Evolutionary conservation across 1,140 invertebrate genomes (phyloP), one percentile per base, ranked within the genome.

Genomic region (Ladona fulva): DNA sequence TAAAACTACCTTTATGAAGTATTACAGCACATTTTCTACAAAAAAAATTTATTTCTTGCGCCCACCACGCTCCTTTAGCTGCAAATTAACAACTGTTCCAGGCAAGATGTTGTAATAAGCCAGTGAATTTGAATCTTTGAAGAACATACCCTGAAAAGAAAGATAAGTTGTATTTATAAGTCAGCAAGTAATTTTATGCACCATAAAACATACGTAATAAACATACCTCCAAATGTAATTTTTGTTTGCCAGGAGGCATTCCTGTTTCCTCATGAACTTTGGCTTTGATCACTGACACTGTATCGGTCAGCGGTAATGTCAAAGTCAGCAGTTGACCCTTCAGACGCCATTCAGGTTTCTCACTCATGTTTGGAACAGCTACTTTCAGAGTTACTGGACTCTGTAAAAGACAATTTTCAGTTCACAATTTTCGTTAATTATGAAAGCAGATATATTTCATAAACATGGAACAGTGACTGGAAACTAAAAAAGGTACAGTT

Each of bases 201-300:
- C 19, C 66, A 22, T 73, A 73, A 12, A 29, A 7, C 5, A 75
- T n/a, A 75, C 19, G n/a, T 24, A 29, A 22, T 3, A 24, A 25
- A 85, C 85, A 85, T 86, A 95, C 94, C 85, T 97, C 95, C 83
- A 92, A 92, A 80, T 96, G 92, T 16, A 99, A 86, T 85, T 99
- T 99, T 85, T 99, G 97, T 87, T 99, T 99, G 77, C 96, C 95
- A 74, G 93, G 94, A n/a, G 97, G 96, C 90, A 99, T 94, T 66
- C 93, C 93, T 77, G 93, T 93, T 81, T 92, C 88, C 81, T 99
- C 94, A 82, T 96, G 93, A 78, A 99, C 89, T 82, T 94, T 92
- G 1, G 91, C 90, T 86, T 99, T 99, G 75, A 99, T 89, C 24
- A 92, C 92, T 42, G 94, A 90, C 1, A 98, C 91, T 0, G 90